Evolutionary conservation across 2,797 vertebrate genomes (phyloP).

Genomic region (Siniperca obscura): DNA sequence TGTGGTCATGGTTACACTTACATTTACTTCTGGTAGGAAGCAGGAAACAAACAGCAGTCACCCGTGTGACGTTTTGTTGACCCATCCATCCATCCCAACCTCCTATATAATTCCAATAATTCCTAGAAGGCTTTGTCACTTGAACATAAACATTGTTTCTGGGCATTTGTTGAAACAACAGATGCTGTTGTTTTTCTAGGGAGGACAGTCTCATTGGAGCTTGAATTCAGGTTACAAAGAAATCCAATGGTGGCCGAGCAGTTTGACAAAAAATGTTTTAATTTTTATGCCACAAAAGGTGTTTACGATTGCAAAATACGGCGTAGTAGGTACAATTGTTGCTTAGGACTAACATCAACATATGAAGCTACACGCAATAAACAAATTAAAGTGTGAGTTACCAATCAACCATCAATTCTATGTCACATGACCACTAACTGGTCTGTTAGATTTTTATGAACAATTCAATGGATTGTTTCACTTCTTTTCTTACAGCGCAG

Average conservation of each 20-base stretch:
- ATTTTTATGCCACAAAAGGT: not conserved
- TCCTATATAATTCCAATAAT: too few relatives aligned
- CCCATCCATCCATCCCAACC: not conserved
- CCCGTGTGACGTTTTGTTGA: not conserved
- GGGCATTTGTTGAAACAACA: not conserved
- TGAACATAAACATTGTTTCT: not conserved
- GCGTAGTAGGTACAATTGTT: not conserved
- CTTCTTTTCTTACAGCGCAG: not conserved
- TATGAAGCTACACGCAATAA: not conserved
- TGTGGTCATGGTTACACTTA: not conserved
- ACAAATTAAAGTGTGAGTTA: not conserved
- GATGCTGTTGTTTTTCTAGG: not conserved
- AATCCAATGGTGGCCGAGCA: too few relatives aligned
- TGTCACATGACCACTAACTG: not conserved
- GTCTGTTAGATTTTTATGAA: not conserved
- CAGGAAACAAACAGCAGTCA: not conserved
- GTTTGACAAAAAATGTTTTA: too few relatives aligned
- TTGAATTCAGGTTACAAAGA: not conserved
- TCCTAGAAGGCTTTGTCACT: not conserved
- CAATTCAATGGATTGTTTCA: not conserved
- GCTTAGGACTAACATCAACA: not conserved
- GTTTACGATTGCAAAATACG: not conserved
- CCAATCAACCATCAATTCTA: not conserved
- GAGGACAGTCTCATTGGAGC: not conserved
- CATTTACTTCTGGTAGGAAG: not conserved